These are phyloP conservation scores for Phaethon lepturus DNA, from an alignment of 2,113 vertebrate species.

Conservation along the genomic window DNA sequence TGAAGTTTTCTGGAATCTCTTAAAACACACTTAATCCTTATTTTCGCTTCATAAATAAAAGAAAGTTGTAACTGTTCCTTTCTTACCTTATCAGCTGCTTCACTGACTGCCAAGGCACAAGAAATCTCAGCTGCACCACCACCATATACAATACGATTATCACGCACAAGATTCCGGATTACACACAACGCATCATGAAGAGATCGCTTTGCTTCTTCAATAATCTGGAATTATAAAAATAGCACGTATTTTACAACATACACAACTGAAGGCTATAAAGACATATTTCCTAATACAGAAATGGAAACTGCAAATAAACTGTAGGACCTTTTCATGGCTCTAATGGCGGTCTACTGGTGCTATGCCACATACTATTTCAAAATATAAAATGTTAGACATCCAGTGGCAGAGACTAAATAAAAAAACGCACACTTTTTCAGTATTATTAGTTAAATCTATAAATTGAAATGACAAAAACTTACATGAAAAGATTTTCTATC, in stretches of 20 bases:
- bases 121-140: slow-evolving; percentile 94
- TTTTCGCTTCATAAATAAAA: background rate
- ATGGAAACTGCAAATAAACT: background rate
- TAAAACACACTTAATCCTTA: background rate
- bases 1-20: background rate
- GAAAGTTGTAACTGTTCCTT: background rate
- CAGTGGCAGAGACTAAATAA: background rate
- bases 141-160: slow-evolving; percentile 94
- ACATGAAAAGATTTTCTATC: background rate
- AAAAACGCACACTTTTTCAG: background rate
- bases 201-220: slow-evolving; percentile 95
- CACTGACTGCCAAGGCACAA: slow-evolving; percentile 92
- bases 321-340: background rate
- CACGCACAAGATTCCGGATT: slow-evolving; percentile 93
- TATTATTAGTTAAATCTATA: background rate
- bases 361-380: background rate
- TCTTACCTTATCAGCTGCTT: slow-evolving; percentile 92
- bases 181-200: slow-evolving; percentile 97
- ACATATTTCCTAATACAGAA: background rate
- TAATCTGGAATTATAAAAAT: slow-evolving; percentile 78
- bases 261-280: background rate
- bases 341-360: background rate
- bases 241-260: accelerated
- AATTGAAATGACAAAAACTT: background rate
- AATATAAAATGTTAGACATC: background rate